Evolutionary conservation across 2,888 invertebrate genomes (phyloP).

Genomic region (Cepaea hortensis): DNA sequence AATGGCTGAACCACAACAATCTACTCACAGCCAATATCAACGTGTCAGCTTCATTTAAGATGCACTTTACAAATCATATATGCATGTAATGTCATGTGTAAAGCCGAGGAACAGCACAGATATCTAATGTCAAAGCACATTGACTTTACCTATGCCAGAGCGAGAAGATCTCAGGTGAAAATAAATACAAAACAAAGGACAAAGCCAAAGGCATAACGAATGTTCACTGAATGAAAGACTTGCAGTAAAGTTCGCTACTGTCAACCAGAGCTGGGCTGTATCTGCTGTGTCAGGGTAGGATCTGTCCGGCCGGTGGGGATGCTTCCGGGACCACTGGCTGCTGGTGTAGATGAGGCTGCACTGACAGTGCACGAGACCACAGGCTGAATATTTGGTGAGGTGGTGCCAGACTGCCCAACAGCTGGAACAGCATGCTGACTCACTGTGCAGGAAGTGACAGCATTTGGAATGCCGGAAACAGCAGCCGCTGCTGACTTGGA

Average conservation of each 20-base stretch:
- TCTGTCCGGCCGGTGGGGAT: not conserved
- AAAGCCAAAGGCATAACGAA: slow-evolving; percentile 50
- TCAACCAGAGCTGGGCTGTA: slow-evolving; percentile 35
- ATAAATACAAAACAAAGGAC: slow-evolving; percentile 42
- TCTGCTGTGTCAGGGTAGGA: slow-evolving; percentile 5
- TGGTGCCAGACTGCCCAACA: slow-evolving; percentile 5
- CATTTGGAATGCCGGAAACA: slow-evolving; percentile 21
- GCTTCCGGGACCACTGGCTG: not conserved
- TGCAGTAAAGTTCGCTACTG: slow-evolving; percentile 37
- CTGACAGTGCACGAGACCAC: not conserved
- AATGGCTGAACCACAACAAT: slow-evolving; percentile 25
- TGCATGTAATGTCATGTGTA: not conserved
- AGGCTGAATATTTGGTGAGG: not conserved
- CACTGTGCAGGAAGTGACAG: slow-evolving; percentile 10
- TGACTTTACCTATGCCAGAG: not conserved
- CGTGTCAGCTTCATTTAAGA: slow-evolving; percentile 9
- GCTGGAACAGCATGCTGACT: slow-evolving; percentile 9
- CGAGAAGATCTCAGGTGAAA: slow-evolving; percentile 18
- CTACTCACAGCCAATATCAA: slow-evolving; percentile 19
- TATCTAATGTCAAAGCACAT: not conserved
- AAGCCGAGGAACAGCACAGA: no score
- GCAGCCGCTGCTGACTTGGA: slow-evolving; percentile 36
- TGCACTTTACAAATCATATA: slow-evolving; percentile 9
- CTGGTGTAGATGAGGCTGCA: slow-evolving; percentile 6
- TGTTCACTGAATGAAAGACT: slow-evolving; percentile 48